Evolutionary conservation across 1,140 invertebrate genomes (phyloP).

Genomic region (Oscheius sp.): DNA sequence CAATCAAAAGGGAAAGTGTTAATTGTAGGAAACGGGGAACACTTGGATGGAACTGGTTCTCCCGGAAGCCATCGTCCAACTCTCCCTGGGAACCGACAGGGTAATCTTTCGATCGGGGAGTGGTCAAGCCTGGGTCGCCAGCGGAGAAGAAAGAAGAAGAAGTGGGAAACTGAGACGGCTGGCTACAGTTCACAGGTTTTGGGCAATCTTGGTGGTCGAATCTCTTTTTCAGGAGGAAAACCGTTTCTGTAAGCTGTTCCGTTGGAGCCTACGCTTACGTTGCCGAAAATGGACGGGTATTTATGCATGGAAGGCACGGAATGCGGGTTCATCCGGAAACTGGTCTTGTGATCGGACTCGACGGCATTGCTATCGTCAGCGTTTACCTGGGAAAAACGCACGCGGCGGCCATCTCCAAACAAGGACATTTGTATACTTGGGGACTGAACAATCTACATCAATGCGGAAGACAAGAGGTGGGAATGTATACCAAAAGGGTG

Average conservation of each 20-base stretch:
- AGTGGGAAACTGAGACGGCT: conserved; percentile 41
- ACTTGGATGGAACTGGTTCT: conserved; percentile 51
- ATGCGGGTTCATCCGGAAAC: conserved; percentile 39
- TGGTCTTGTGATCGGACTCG: conserved; percentile 67
- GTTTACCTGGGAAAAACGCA: conserved; percentile 93
- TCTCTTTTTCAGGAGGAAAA: conserved; percentile 29
- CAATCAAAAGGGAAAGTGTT: not conserved
- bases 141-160: conserved; percentile 31
- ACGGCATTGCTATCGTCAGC: conserved; percentile 76
- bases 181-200: conserved; percentile 48
- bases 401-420: conserved; percentile 78
- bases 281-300: conserved; percentile 51
- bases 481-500: not conserved
- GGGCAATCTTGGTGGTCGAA: conserved; percentile 1
- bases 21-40: conserved; percentile 42
- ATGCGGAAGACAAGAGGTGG: conserved; percentile 76
- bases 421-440: conserved; percentile 88
- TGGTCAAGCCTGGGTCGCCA: conserved; percentile 52
- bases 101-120: conserved; percentile 54
- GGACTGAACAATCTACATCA: conserved; percentile 97
- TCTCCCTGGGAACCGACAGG: conserved; percentile 43
- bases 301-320: conserved; percentile 46
- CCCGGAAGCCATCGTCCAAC: conserved; percentile 49
- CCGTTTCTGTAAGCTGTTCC: conserved; percentile 21
- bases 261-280: conserved; percentile 48